Evolutionary conservation across 1,140 invertebrate genomes (phyloP).

Genomic region (Drosophila punjabiensis): DNA sequence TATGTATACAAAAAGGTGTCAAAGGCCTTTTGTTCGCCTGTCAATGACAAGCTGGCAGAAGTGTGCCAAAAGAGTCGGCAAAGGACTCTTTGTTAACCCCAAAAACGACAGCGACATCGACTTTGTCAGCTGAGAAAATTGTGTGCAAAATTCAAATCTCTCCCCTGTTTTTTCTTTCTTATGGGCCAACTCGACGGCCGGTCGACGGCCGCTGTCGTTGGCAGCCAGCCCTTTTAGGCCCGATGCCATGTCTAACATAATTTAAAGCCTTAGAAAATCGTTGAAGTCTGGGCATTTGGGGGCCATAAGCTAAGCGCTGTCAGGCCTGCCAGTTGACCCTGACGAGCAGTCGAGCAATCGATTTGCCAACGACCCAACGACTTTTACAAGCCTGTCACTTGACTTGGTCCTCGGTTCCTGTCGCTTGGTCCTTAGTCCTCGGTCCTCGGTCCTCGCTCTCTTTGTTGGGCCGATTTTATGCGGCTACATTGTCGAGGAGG

Average conservation of each 20-base stretch:
- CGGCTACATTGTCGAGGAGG: slow-evolving; percentile 35
- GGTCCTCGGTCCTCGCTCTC: not conserved
- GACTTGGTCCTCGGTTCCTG: slow-evolving; percentile 35
- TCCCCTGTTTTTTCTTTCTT: slow-evolving; percentile 15
- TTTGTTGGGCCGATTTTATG: slow-evolving; percentile 50
- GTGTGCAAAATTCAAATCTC: slow-evolving; percentile 80
- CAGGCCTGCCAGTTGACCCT: slow-evolving; percentile 71
- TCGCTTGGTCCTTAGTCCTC: not conserved
- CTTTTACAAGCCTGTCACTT: slow-evolving; percentile 69
- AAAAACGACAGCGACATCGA: slow-evolving; percentile 40
- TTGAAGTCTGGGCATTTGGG: slow-evolving; percentile 30
- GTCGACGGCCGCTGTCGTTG: slow-evolving; percentile 34
- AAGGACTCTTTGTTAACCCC: slow-evolving; percentile 77
- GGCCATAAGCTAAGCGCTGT: slow-evolving; percentile 73
- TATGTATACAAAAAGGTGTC: slow-evolving; percentile 65
- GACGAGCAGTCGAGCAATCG: slow-evolving; percentile 75
- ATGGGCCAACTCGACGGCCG: slow-evolving; percentile 21
- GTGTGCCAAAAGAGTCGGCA: slow-evolving; percentile 62
- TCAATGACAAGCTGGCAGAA: slow-evolving; percentile 73
- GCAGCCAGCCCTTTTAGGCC: slow-evolving; percentile 60
- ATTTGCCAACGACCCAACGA: slow-evolving; percentile 63
- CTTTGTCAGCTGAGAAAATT: slow-evolving; percentile 55
- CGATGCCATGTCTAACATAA: slow-evolving; percentile 74
- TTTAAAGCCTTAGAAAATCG: slow-evolving; percentile 70
- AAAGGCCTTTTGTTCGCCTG: slow-evolving; percentile 76